Percentiles rank a stretch among this genome's conserved stretches.
phyloP scores from a whole-genome alignment of 53 echinoderm and acorn worm genomes.

The Henricia sp. region DNA sequence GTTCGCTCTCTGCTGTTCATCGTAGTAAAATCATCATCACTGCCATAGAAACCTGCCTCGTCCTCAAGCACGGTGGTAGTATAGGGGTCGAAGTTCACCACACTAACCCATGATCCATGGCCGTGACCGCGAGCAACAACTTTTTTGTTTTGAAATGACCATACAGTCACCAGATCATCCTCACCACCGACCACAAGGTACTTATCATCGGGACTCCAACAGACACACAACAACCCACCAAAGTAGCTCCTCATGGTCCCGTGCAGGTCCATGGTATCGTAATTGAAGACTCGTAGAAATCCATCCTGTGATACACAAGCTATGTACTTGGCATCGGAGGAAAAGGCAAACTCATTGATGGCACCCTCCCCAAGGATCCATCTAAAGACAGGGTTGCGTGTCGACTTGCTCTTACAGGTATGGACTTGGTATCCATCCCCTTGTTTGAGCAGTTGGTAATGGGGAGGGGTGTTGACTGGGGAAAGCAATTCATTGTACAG shows the following conservation, averaged over 20 bases:
- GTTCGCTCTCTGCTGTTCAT: constrained; percentile 80
- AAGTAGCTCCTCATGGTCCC: constrained; percentile 99
- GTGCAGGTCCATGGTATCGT: constrained; percentile 93
- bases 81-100: constrained; percentile 92
- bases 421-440: constrained; percentile 95
- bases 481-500: constrained; percentile 90
- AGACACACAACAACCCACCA: constrained; percentile 94
- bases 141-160: constrained; percentile 87
- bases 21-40: constrained; percentile 87
- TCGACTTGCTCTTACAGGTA: constrained; percentile 96
- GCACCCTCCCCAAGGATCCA: constrained; percentile 97
- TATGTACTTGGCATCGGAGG: constrained; percentile 84
- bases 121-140: constrained; percentile 90
- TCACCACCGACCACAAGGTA: constrained; percentile 95
- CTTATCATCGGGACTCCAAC: constrained; percentile 98
- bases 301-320: constrained; percentile 96
- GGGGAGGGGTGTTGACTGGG: constrained; percentile 87
- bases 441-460: constrained; percentile 92
- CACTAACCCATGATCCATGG: constrained; percentile 95
- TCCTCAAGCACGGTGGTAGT: constrained; percentile 83
- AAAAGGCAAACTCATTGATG: constrained; percentile 93
- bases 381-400: constrained; percentile 93
- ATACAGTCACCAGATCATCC: constrained; percentile 94
- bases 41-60: constrained; percentile 82
- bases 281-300: constrained; percentile 93